Evolutionary conservation across 1,140 invertebrate genomes (phyloP).

Genomic region (Bicyclus anynana): DNA sequence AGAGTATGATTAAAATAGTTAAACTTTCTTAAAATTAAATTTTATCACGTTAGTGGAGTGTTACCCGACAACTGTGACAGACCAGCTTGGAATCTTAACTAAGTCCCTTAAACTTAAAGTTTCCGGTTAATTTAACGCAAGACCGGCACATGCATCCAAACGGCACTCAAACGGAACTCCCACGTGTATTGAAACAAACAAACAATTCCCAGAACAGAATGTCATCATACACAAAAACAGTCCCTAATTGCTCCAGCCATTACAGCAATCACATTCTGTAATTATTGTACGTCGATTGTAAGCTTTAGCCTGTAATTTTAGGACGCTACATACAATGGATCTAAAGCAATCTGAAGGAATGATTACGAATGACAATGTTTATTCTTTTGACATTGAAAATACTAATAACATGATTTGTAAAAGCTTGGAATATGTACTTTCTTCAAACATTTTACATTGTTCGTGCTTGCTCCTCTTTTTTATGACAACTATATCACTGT

Average conservation of each 20-base stretch:
- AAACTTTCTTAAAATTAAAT: neutral
- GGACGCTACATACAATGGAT: constrained; percentile 7
- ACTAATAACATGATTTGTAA: neutral
- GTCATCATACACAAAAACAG: constrained; percentile 14
- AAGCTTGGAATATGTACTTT: too few relatives aligned
- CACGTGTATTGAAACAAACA: constrained; percentile 10
- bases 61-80: constrained; percentile 23
- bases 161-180: constrained; percentile 4
- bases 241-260: constrained; percentile 14
- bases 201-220: constrained; percentile 18
- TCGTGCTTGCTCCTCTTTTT: too few relatives aligned
- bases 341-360: constrained; percentile 18
- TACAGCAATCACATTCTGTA: constrained; percentile 3
- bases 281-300: constrained; percentile 6
- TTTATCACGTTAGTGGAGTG: constrained; percentile 4
- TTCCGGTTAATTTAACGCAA: constrained; percentile 64
- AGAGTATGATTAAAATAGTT: too few relatives aligned
- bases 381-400: neutral
- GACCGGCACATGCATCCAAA: constrained; percentile 21
- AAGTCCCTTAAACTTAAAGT: constrained; percentile 40
- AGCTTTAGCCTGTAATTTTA: constrained; percentile 30
- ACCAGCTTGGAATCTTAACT: constrained; percentile 57
- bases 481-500: too few relatives aligned
- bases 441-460: too few relatives aligned
- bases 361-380: neutral